Evolutionary conservation across 2,797 vertebrate genomes (phyloP).

Genomic region (Bovichtus diacanthus): DNA sequence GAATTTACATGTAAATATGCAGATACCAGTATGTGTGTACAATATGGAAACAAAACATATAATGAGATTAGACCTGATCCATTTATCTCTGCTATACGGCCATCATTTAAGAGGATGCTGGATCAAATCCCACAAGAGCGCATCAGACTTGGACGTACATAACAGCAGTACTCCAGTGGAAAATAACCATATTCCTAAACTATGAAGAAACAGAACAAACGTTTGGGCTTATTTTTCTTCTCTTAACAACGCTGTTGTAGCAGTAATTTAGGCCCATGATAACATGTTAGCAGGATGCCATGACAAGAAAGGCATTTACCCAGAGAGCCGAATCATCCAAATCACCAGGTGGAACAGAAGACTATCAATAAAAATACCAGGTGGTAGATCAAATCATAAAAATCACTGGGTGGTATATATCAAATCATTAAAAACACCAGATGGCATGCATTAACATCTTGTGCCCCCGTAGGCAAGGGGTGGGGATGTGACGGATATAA

Average conservation of each 20-base stretch:
- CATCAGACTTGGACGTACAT: conserved; percentile 57
- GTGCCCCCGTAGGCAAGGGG: conserved; percentile 84
- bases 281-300: conserved; percentile 82
- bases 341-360: conserved; percentile 86
- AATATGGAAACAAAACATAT: conserved; percentile 82
- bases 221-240: conserved; percentile 61
- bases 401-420: conserved; percentile 87
- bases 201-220: conserved; percentile 51
- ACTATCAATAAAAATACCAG: conserved; percentile 88
- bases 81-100: conserved; percentile 82
- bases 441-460: conserved; percentile 87
- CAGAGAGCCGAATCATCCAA: conserved; percentile 81
- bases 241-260: conserved; percentile 68
- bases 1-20: conserved; percentile 82
- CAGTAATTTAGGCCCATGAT: conserved; percentile 78
- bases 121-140: conserved; percentile 68
- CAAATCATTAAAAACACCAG: conserved; percentile 87
- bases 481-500: conserved; percentile 83
- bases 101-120: conserved; percentile 80
- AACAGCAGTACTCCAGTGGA: conserved; percentile 35
- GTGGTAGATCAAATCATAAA: conserved; percentile 88
- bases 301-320: conserved; percentile 82
- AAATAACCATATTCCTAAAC: conserved; percentile 45
- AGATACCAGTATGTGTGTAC: conserved; percentile 75
- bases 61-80: conserved; percentile 85